phyloP scores from a whole-genome alignment of 2,888 invertebrate species.

The Sycophila texana region DNA sequence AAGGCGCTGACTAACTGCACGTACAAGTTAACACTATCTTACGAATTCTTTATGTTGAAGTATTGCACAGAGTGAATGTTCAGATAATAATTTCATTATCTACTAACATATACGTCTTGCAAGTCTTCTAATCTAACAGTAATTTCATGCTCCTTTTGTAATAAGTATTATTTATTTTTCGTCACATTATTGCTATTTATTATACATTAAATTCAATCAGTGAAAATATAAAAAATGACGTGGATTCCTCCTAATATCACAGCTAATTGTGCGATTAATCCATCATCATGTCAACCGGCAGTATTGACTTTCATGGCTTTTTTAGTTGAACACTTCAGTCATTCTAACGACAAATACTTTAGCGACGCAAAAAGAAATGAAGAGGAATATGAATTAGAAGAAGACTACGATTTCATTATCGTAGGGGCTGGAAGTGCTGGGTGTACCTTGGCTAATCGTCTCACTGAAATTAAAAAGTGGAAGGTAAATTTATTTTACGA shows the following conservation, averaged over 20 bases:
- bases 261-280: background rate
- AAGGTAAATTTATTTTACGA: slow-evolving; percentile 9
- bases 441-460: slow-evolving; percentile 23
- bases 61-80: too few relatives aligned
- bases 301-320: slow-evolving; percentile 26
- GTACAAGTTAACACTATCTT: too few relatives aligned
- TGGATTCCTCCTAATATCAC: slow-evolving; percentile 32
- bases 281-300: slow-evolving; percentile 27
- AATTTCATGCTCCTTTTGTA: too few relatives aligned
- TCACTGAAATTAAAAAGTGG: slow-evolving; percentile 16
- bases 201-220: too few relatives aligned
- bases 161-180: too few relatives aligned
- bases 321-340: slow-evolving; percentile 8
- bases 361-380: background rate
- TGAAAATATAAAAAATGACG: slow-evolving; percentile 2
- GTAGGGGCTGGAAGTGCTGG: slow-evolving; percentile 28
- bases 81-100: too few relatives aligned
- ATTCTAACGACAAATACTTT: slow-evolving; percentile 9
- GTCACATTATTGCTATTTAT: too few relatives aligned
- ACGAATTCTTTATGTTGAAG: too few relatives aligned
- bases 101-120: too few relatives aligned
- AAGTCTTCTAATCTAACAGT: too few relatives aligned
- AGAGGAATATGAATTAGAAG: background rate
- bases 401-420: slow-evolving; percentile 30
- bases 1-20: too few relatives aligned